These are phyloP conservation scores for Tridacna gigas DNA, from an alignment of 2,888 invertebrate genomes.

Conservation along the genomic window DNA sequence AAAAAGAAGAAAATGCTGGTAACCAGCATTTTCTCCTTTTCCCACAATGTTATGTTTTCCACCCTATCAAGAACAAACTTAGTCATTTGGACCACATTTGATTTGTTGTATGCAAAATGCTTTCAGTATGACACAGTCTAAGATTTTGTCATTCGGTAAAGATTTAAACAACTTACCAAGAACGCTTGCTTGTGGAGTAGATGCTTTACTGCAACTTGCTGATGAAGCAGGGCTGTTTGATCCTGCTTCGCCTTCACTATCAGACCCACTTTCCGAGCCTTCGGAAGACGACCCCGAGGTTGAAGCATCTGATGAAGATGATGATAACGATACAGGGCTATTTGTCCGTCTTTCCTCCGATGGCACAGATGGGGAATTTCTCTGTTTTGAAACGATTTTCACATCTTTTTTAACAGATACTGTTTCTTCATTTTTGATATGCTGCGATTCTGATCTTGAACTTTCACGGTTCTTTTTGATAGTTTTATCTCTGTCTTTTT, in stretches of 20 bases:
- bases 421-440: constrained; percentile 18
- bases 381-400: constrained; percentile 21
- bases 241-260: constrained; percentile 47
- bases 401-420: not conserved
- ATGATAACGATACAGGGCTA: constrained; percentile 52
- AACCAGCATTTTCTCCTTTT: not conserved
- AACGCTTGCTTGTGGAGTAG: constrained; percentile 56
- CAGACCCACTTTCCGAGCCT: constrained; percentile 38
- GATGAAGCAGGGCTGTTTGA: constrained; percentile 39
- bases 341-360: constrained; percentile 50
- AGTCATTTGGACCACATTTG: no score
- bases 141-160: no score
- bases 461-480: constrained; percentile 25
- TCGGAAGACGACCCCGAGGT: constrained; percentile 18
- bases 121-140: no score
- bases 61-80: no score
- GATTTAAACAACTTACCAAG: constrained; percentile 34
- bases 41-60: not conserved
- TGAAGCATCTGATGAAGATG: constrained; percentile 38
- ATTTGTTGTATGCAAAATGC: no score
- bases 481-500: constrained; percentile 29
- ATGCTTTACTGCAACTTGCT: constrained; percentile 48
- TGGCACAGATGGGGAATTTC: constrained; percentile 48
- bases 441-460: constrained; percentile 13
- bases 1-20: not conserved